Evolutionary conservation across 2,113 vertebrate genomes (phyloP), one percentile per base, ranked within the genome.

Genomic region (Aspidoscelis tigris): DNA sequence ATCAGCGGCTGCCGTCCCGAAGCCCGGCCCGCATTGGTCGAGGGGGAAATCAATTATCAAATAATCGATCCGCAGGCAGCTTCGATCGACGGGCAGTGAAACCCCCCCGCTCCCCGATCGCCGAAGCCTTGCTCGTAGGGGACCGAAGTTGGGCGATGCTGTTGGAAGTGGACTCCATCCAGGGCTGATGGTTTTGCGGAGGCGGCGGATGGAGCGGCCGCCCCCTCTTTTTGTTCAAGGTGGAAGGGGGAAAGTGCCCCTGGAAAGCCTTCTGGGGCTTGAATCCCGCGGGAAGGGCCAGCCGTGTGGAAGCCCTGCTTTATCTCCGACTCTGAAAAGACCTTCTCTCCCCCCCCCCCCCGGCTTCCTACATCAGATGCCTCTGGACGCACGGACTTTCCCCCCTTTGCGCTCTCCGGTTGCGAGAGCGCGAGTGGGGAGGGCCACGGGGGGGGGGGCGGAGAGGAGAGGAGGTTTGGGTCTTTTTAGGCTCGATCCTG

Each of bases 51-150:
- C 97, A 96, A 97, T 98, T 95, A 95, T 93, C 92, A 95, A 94
- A 93, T 97, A 95, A 97, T 97, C 96, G 95, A 96, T 97, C 93
- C 96, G 94, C 95, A 93, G 93, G 95, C 92, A 95, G 95, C 95
- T 95, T 95, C 95, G 96, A 96, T 94, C 92, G 88, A 93, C 89
- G 14, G 90, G 91, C 90, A 95, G 90, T 71, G 90, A 87, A 88
- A 7, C 33, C 2, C 43, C 16, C 24, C 44, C 1, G 33, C 33
- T 33, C 33, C 33, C 33, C 33, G 33, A 24, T 4, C 47, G 7
- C 24, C 8, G 16, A 33, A 18, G 41, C 65, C 24, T 53, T 64
- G 7, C 16, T 14, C 7, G 5, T 18, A 16, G 33, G 69, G 50
- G 21, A 5, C 53, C 44, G 12, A 74, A 76, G 58, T 61, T 50